phyloP scores from a whole-genome alignment of 2,888 invertebrate species.

The Thymelicus acteon region DNA sequence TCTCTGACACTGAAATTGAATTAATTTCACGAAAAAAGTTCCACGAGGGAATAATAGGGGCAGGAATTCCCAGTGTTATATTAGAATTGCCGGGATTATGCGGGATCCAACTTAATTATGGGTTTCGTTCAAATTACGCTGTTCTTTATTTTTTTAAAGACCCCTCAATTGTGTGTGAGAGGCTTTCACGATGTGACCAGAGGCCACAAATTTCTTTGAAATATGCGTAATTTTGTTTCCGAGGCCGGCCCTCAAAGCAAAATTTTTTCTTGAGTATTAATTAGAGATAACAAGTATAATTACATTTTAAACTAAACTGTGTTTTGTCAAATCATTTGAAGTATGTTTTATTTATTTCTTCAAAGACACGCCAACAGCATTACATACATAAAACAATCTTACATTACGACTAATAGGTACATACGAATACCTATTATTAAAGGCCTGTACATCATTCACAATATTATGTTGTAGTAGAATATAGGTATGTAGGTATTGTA shows the following conservation, averaged over 20 bases:
- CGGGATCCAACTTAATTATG: conserved; percentile 67
- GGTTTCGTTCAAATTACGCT: conserved; percentile 55
- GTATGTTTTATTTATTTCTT: too few relatives aligned
- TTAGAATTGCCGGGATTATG: conserved; percentile 71
- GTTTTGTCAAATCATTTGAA: neutral
- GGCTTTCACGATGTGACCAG: conserved; percentile 23
- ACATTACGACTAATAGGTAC: too few relatives aligned
- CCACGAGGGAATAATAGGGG: conserved; percentile 41
- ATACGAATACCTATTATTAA: too few relatives aligned
- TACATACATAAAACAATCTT: too few relatives aligned
- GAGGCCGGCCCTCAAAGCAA: conserved; percentile 4
- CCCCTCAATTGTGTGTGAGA: conserved; percentile 21
- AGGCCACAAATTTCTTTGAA: conserved; percentile 19
- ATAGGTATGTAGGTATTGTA: too few relatives aligned
- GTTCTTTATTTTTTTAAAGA: conserved; percentile 44
- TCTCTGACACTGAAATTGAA: conserved; percentile 63
- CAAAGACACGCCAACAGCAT: too few relatives aligned
- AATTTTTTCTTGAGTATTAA: conserved; percentile 12
- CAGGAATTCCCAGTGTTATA: conserved; percentile 58
- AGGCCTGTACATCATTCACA: too few relatives aligned
- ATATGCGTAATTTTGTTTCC: conserved; percentile 10
- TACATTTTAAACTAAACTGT: conserved; percentile 7
- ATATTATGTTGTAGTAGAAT: too few relatives aligned
- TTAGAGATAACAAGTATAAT: conserved; percentile 18
- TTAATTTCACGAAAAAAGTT: conserved; percentile 65